Evolutionary conservation across 2,888 invertebrate genomes (phyloP), one percentile per base, ranked within the genome.

Genomic region (Lordiphosa andalusiaca): DNA sequence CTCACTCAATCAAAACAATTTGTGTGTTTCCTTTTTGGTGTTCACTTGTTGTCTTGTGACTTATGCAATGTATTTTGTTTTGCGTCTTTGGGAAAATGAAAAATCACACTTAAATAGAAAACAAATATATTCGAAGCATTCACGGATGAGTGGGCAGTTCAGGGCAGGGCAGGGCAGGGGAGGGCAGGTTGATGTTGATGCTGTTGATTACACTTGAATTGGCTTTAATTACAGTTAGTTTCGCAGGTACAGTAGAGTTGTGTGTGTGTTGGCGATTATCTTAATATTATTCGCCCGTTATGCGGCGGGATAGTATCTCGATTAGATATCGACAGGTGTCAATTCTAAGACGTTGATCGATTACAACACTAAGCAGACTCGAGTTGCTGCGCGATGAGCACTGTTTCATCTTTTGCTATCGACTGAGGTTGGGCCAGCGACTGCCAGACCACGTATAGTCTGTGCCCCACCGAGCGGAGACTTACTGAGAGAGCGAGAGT

Each of bases 301-400:
- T 81, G 64, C 90, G 90, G 60, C 89, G 89, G 69, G 89, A 89
- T 71, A 88, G 62, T 69, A 89, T 89, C 78, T 88, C 88, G 72
- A 89, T 88, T 84, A 89, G 88, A 87, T 89, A 89, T 86, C 86
- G 88, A 87, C 89, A 88, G 88, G 89, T 89, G 87, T 89, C 88
- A 87, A 88, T 87, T 80, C 86, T 75, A 84, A 89, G 87, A 85
- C 88, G 88, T 85, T 89, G 88, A 87, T 89, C 89, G 77, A 86
- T 86, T 72, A 84, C 78, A 85, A 88, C 86, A 87, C 87, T 88
- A 76, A 88, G 83, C 82, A 86, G 72, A 69, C 85, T 87, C 72
- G 67, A 46, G 41, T 71, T 85, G 78, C 82, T 77, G 78, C 86
- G 75, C 85, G 88, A 87, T 86, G 88, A 87, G 85, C 84, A 82